Percentiles rank a stretch among this genome's conserved stretches.
Conservation (phyloP, 1,140 invertebrate species). For the Sitophilus oryzae region DNA sequence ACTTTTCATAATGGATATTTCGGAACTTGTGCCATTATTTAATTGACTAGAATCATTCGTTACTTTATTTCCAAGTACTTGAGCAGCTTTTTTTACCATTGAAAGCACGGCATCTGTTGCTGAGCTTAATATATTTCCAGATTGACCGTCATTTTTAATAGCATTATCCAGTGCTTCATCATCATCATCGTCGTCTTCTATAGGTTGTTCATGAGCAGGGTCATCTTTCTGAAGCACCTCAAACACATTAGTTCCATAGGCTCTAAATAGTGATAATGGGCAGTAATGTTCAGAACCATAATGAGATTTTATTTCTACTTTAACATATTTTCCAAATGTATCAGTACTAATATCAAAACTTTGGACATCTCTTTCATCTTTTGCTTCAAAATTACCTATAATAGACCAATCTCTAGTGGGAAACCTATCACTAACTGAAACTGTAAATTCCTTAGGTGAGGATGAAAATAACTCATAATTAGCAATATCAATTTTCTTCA, state of each 20-base stretch:
- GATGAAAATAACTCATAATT: slow-evolving; percentile 99
- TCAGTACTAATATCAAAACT: slow-evolving; percentile 72
- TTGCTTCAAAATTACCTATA: slow-evolving; percentile 80
- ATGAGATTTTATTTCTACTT: slow-evolving; percentile 85
- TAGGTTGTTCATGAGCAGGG: slow-evolving; percentile 46
- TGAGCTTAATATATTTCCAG: slow-evolving; percentile 71
- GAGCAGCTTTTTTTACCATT: slow-evolving; percentile 82
- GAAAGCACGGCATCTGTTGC: slow-evolving; percentile 79
- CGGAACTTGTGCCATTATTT: slow-evolving; percentile 31
- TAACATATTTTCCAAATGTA: slow-evolving; percentile 91
- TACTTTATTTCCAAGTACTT: slow-evolving; percentile 67
- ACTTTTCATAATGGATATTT: slow-evolving; percentile 36
- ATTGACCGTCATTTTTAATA: slow-evolving; percentile 8
- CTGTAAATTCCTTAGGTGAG: slow-evolving; percentile 83
- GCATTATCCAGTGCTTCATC: slow-evolving; percentile 57
- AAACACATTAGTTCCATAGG: slow-evolving; percentile 87
- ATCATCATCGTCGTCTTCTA: slow-evolving; percentile 58
- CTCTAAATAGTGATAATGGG: slow-evolving; percentile 85
- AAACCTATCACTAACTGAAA: slow-evolving; percentile 73
- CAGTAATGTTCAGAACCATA: slow-evolving; percentile 97
- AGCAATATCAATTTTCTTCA: slow-evolving; percentile 88
- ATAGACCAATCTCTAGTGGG: slow-evolving; percentile 78
- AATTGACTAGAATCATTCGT: slow-evolving; percentile 40
- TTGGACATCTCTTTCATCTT: slow-evolving; percentile 82
- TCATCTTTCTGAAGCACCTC: slow-evolving; percentile 79